Conservation (phyloP, 2,888 invertebrate species). For the Drepana falcataria region DNA sequence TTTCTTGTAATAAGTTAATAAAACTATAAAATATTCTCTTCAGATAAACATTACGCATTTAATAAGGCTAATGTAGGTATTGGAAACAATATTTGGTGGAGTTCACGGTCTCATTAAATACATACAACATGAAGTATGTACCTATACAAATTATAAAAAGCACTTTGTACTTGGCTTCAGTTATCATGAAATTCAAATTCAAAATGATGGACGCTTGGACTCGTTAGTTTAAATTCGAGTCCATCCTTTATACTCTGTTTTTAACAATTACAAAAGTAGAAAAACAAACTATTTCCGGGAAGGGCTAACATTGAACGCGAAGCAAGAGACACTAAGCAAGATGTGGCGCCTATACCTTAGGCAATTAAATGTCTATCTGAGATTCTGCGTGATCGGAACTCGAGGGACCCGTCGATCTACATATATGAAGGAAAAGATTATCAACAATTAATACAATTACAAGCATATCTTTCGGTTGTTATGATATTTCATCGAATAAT, state of each 20-base stretch:
- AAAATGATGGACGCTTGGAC: constrained; percentile 1
- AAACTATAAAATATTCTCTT: constrained; percentile 77
- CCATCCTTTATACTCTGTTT: background rate
- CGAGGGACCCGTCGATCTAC: background rate
- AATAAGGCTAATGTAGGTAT: constrained; percentile 75
- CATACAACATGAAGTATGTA: constrained; percentile 54
- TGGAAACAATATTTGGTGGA: constrained; percentile 76
- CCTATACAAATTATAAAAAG: constrained; percentile 50
- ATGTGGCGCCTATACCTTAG: background rate
- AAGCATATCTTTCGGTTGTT: too few relatives aligned
- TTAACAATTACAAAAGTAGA: background rate
- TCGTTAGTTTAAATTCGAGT: background rate
- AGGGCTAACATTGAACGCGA: background rate
- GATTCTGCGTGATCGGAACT: background rate
- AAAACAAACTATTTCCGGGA: background rate
- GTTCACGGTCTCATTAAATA: constrained; percentile 56
- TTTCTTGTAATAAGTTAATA: constrained; percentile 77
- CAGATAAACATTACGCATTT: constrained; percentile 74
- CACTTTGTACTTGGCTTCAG: constrained; percentile 73
- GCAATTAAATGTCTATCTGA: background rate
- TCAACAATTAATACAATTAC: background rate
- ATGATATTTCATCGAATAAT: background rate
- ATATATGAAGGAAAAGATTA: background rate
- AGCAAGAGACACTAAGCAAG: background rate
- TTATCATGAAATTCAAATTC: constrained; percentile 22